Conservation (phyloP, 2,888 invertebrate genomes). For the Iphiclides podalirius region DNA sequence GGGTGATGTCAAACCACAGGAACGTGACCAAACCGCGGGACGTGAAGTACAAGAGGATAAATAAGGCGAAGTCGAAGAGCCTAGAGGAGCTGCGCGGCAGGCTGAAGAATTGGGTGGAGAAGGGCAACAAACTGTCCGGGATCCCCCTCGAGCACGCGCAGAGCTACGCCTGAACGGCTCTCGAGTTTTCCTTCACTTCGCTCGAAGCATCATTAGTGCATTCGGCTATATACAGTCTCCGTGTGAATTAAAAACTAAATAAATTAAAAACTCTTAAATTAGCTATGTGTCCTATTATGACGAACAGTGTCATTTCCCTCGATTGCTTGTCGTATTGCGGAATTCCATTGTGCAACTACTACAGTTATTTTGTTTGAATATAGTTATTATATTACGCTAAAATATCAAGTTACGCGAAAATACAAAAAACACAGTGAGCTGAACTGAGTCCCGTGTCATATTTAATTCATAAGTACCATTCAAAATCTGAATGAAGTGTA, state of each 20-base stretch:
- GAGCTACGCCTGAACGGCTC: slow-evolving; percentile 81
- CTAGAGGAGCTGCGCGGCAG: slow-evolving; percentile 90
- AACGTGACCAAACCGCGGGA: slow-evolving; percentile 95
- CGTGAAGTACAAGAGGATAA: slow-evolving; percentile 94
- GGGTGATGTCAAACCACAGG: slow-evolving; percentile 94
- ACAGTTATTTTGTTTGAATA: not conserved
- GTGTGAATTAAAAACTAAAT: not conserved
- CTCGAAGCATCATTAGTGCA: not conserved
- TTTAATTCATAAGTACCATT: slow-evolving; percentile 1
- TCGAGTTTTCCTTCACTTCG: too few relatives aligned
- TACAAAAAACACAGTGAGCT: not conserved
- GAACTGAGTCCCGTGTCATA: not conserved
- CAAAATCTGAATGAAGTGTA: slow-evolving; percentile 39
- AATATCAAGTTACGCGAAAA: too few relatives aligned
- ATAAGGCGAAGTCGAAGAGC: slow-evolving; percentile 94
- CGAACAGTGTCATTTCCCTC: too few relatives aligned
- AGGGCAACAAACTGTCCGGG: slow-evolving; percentile 84
- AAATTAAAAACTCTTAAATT: too few relatives aligned
- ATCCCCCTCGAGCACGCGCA: slow-evolving; percentile 85
- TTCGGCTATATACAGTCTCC: not conserved
- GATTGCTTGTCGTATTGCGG: not conserved
- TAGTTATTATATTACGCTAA: not conserved
- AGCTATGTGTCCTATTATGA: too few relatives aligned
- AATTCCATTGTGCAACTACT: not conserved
- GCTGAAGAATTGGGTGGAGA: slow-evolving; percentile 92